Conservation (phyloP, 64 coral and sea anemone genomes). For the Pocillopora verrucosa region DNA sequence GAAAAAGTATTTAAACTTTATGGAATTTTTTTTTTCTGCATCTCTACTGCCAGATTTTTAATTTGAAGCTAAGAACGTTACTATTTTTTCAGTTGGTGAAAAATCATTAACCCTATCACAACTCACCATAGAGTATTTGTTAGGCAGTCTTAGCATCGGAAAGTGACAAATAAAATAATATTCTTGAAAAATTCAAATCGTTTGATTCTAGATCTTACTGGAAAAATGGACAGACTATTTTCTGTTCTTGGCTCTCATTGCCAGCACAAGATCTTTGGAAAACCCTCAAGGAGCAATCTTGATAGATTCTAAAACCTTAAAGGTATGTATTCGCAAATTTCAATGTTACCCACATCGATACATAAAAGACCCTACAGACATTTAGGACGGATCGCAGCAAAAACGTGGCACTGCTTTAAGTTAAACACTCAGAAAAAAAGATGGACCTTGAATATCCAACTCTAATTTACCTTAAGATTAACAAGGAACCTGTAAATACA, state of each 20-base stretch:
- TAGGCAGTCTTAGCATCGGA: no score
- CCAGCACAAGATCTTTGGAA: neutral
- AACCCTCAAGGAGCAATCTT: neutral
- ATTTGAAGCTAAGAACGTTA: neutral
- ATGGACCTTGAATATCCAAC: no score
- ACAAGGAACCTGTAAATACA: no score
- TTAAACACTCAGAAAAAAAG: no score
- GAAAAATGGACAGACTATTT: neutral
- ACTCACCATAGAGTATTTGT: no score
- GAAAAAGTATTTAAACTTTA: neutral
- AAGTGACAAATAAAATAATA: no score
- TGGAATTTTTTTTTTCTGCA: neutral
- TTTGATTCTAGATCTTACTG: neutral
- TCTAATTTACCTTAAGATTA: no score
- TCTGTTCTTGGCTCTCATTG: neutral
- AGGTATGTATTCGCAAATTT: neutral
- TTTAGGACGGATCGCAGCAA: no score
- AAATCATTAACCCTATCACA: no score
- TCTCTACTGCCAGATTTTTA: neutral
- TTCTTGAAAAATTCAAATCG: neutral
- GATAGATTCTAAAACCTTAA: neutral
- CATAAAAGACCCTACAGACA: no score
- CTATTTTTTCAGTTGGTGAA: no score
- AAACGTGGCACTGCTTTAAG: no score
- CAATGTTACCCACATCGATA: neutral